phyloP scores from a whole-genome alignment of 1,140 invertebrate species.

The Telenomus remus region DNA sequence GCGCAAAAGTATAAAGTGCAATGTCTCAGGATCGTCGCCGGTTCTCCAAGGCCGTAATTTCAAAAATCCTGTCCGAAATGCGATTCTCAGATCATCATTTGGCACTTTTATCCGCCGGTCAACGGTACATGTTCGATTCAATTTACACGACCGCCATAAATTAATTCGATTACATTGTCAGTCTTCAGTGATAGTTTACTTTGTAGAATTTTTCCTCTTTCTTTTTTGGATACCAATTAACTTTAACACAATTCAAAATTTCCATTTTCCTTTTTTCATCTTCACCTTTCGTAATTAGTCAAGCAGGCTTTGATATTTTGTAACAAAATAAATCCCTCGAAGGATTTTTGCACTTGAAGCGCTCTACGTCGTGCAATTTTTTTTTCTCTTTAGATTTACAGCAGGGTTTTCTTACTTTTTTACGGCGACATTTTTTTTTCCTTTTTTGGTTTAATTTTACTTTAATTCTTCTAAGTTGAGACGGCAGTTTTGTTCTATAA shows the following conservation, averaged over 20 bases:
- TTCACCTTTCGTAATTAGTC: conserved; percentile 18
- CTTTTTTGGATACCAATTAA: neutral
- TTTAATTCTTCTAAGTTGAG: neutral
- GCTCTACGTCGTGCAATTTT: conserved; percentile 10
- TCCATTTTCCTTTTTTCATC: conserved; percentile 11
- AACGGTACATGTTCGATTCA: neutral
- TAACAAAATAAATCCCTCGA: conserved; percentile 51
- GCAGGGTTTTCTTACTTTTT: neutral
- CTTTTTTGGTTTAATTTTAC: neutral
- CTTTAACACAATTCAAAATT: no score
- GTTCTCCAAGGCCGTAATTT: conserved; percentile 17
- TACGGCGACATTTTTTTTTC: neutral
- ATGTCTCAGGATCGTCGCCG: conserved; percentile 9
- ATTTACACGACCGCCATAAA: conserved; percentile 32
- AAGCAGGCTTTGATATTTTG: conserved; percentile 29
- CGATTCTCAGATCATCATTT: conserved; percentile 26
- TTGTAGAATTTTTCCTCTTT: no score
- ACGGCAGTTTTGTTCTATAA: conserved; percentile 15
- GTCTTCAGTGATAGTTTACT: conserved; percentile 59
- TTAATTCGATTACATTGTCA: conserved; percentile 61
- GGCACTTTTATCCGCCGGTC: conserved; percentile 27
- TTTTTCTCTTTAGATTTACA: neutral
- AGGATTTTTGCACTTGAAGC: conserved; percentile 33
- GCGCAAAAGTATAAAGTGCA: conserved; percentile 37
- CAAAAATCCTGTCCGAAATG: no score